Base-by-base conservation (phyloP, 2,797 vertebrate genomes). In the Sebastes ruberrimus region DNA sequence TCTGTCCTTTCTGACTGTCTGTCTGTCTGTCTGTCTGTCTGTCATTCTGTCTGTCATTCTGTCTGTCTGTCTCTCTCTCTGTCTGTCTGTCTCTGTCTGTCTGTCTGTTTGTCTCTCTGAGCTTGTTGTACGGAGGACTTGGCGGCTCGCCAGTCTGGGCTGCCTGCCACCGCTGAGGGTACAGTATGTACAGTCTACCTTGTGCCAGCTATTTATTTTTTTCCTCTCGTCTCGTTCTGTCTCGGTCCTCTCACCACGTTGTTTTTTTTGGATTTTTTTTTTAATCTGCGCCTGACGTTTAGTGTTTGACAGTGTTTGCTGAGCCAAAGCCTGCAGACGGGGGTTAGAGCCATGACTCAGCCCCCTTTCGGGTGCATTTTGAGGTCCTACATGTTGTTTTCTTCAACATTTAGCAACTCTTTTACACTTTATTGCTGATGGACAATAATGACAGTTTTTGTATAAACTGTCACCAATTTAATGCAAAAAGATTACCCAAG, bases 161-260 rank as follows among this genome's bases (percentile, higher is more conserved):
- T n/a, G 76, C 27, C 80, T 89, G 97, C 97, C 98, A 98, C 95
- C 80, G 79, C 94, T 93, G 94, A 95, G 96, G 97, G 98, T 99
- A 99, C 98, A 99, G 98, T 99, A 98, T 97, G 97, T 98, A 99
- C 98, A 99, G 98, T 98, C 95, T 95, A 92, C 87, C 85, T 93
- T 35, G 94, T 95, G 97, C 97, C 97, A 98, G 96, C 93, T 95
- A 95, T 96, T 96, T 93, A 85, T 94, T 93, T 93, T 22, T 79
- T 75, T 84, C 72, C 49, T 81, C 82, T 78, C 32, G 52, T 82
- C 86, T 89, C 85, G 73, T 78, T 81, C 90, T 83, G 83, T 88
- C 89, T 89, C 90, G 71, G 85, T 52, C 80, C 80, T 76, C 74
- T 63, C 69, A 78, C 74, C 75, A 67, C 38, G 68, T 86, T 87